Evolutionary conservation across 2,113 vertebrate genomes (phyloP), one percentile per base, ranked within the genome.

Genomic region (Triplophysa rosa): DNA sequence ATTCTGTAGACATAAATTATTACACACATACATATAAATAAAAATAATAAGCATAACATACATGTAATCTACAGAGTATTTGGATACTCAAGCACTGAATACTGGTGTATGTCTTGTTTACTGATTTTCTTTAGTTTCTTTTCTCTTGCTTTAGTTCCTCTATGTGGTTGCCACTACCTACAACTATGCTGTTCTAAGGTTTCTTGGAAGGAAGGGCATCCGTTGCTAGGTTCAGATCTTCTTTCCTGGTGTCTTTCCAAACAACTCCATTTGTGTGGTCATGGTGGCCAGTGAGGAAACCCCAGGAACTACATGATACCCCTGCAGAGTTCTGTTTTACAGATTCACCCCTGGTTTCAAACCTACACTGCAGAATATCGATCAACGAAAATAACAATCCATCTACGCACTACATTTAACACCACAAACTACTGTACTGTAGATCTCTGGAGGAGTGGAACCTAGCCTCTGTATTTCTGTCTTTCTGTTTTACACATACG

Each of bases 101-200:
- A 29, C 29, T 29, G 29, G 29, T 29, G 4, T 29, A 29, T 29
- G 4, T 29, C 29, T 37, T 37, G 33, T 37, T 37, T 58, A 16
- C 54, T 21, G 19, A 21, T 21, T 19, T 21, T 21, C 40, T 24
- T 8, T 47, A 13, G 17, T 59, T 37, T 14, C 19, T 61, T 10
- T 83, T 73, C 37, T 42, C 65, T 87, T 33, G 83, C 83, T 86
- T 54, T 90, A 99, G 98, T 90, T 99, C 86, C 91, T 98, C 83
- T 99, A 95, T 85, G 93, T 98, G 86, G 93, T 95, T 10, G 94
- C 97, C 1, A 92, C 96, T 86, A 97, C 98, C 90, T 99, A 98
- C 93, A 99, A 99, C 93, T 99, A 97, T 0, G 98, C 97, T 2
- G 94, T 99, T 80, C 91, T 98, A 90, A 94, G 93, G 90, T 96